phyloP scores from a whole-genome alignment of 2,888 invertebrate genomes.

The Ellobium chinense region DNA sequence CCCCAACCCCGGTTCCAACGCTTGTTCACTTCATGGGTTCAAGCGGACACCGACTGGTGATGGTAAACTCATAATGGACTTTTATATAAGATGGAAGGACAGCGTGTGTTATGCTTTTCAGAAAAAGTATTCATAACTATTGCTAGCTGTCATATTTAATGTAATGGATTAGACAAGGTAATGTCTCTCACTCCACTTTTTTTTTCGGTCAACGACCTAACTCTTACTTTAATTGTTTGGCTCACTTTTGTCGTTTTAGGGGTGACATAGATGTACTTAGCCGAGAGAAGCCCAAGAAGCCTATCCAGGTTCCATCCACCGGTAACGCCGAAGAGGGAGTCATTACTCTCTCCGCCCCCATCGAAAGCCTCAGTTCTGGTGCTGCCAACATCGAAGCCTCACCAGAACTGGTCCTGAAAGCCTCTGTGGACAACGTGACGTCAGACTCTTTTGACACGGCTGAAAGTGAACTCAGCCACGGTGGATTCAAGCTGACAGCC shows the following conservation, averaged over 20 bases:
- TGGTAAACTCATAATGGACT: too few species aligned
- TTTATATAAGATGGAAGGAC: too few species aligned
- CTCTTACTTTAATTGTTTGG: too few species aligned
- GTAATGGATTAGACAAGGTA: too few species aligned
- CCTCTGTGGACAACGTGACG: conserved; percentile 36
- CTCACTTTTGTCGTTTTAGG: conserved; percentile 11
- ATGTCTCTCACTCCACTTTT: too few species aligned
- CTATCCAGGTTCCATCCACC: conserved; percentile 9
- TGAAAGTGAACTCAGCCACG: not conserved
- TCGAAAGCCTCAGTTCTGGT: not conserved
- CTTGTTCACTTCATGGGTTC: too few species aligned
- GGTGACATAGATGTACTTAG: conserved; percentile 34
- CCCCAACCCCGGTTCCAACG: too few species aligned
- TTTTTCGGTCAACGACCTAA: too few species aligned
- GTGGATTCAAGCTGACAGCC: not conserved
- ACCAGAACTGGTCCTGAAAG: conserved; percentile 8
- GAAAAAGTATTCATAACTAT: too few species aligned
- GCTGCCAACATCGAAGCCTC: conserved; percentile 4
- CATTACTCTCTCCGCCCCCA: not conserved
- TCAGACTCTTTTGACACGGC: conserved; percentile 18
- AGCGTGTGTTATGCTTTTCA: too few species aligned
- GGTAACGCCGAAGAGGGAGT: not conserved
- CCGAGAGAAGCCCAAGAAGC: conserved; percentile 32
- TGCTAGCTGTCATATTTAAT: too few species aligned
- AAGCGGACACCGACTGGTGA: too few species aligned